phyloP scores from a whole-genome alignment of 2,113 vertebrate species.

The Pollachius pollachius region DNA sequence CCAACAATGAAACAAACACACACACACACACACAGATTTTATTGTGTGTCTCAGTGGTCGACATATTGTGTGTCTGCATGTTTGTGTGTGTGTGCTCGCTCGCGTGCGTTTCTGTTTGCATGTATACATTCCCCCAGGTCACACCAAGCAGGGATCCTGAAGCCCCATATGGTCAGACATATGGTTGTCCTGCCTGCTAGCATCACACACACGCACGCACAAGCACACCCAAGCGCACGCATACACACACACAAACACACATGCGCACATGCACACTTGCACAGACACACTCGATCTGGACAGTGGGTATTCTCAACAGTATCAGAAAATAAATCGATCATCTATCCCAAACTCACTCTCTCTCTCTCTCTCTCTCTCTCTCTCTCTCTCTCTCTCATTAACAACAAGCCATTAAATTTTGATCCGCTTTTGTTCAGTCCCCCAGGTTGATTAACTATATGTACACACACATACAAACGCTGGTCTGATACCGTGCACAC shows the following conservation, averaged over 20 bases:
- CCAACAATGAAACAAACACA: background rate
- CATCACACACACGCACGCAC: background rate
- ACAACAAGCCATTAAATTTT: background rate
- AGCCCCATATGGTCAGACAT: constrained; percentile 65
- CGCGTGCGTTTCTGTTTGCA: constrained; percentile 33
- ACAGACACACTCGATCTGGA: constrained; percentile 34
- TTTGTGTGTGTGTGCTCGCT: constrained; percentile 33
- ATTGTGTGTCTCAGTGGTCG: constrained; percentile 13
- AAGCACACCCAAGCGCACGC: background rate
- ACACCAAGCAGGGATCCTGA: constrained; percentile 47
- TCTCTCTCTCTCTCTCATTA: background rate
- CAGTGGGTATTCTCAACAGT: constrained; percentile 37
- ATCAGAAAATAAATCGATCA: constrained; percentile 15
- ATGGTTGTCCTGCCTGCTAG: constrained; percentile 36
- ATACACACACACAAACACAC: constrained; percentile 25
- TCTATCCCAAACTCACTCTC: background rate
- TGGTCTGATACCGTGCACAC: too few species aligned
- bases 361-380: constrained; percentile 11
- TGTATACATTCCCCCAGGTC: constrained; percentile 57
- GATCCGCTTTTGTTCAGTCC: background rate
- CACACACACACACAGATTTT: background rate
- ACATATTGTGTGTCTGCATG: constrained; percentile 15
- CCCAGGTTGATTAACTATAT: background rate
- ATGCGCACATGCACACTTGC: constrained; percentile 18
- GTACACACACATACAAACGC: background rate